Conservation (phyloP, 2,888 invertebrate genomes). For the Amphipyra tragopoginis region DNA sequence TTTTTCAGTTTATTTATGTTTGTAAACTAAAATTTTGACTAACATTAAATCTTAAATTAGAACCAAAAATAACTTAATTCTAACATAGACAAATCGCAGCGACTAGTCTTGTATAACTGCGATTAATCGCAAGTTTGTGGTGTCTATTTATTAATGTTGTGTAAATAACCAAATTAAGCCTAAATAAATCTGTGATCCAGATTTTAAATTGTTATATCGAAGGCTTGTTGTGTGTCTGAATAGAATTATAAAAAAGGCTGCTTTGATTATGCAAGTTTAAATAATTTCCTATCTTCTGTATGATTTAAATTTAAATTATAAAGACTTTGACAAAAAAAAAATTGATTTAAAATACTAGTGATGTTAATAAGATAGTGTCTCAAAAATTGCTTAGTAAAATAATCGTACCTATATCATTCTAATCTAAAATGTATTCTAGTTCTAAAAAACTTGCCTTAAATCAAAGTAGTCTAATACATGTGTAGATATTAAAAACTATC, state of each 20-base stretch:
- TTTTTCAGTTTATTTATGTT: constrained; percentile 51
- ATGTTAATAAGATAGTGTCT: no score
- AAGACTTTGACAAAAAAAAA: no score
- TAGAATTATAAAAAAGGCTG: constrained; percentile 7
- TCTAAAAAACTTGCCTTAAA: constrained; percentile 8
- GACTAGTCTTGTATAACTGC: constrained; percentile 22
- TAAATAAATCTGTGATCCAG: constrained; percentile 50
- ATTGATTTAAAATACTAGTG: no score
- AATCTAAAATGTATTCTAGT: background rate
- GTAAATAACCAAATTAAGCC: constrained; percentile 46
- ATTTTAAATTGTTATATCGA: constrained; percentile 29
- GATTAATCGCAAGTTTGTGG: constrained; percentile 35
- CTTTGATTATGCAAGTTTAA: constrained; percentile 22
- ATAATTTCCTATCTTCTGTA: background rate
- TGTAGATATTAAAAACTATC: constrained; percentile 39
- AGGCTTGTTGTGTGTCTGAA: constrained; percentile 28
- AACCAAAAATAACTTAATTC: constrained; percentile 40
- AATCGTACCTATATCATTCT: no score
- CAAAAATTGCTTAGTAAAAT: no score
- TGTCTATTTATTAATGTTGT: constrained; percentile 22
- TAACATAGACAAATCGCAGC: constrained; percentile 14
- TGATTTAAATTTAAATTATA: no score
- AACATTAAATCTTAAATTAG: constrained; percentile 18
- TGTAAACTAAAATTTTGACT: constrained; percentile 57
- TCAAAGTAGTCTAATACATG: constrained; percentile 28